Conservation (phyloP, 92 coral and sea anemone genomes). For the Paramuricea clavata region DNA sequence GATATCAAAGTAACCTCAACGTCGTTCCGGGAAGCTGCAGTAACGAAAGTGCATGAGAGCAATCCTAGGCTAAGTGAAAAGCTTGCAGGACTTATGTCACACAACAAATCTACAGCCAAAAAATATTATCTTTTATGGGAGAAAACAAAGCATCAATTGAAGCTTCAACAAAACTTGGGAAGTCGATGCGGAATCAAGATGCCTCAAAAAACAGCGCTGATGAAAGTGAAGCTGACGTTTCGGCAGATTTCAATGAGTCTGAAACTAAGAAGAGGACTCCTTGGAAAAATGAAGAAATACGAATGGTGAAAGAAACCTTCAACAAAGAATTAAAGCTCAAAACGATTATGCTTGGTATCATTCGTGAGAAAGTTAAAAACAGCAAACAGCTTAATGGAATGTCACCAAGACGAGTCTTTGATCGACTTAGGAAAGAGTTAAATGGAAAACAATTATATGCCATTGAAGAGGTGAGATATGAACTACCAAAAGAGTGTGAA, state of each 20-base stretch:
- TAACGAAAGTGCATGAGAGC: slow-evolving; percentile 57
- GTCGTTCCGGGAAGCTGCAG: slow-evolving; percentile 62
- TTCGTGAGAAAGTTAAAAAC: not conserved
- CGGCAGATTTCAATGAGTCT: not conserved
- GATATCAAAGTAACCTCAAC: slow-evolving; percentile 45
- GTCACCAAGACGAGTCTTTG: slow-evolving; percentile 48
- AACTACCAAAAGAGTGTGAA: not conserved
- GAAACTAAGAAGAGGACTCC: slow-evolving; percentile 8
- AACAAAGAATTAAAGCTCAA: slow-evolving; percentile 19
- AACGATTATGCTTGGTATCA: not conserved
- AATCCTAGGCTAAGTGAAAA: slow-evolving; percentile 49
- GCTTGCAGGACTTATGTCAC: slow-evolving; percentile 71
- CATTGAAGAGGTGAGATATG: not conserved
- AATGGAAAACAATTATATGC: not conserved
- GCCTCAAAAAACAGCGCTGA: not conserved
- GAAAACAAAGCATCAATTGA: slow-evolving; percentile 56
- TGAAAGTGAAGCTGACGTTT: not conserved
- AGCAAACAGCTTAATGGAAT: not conserved
- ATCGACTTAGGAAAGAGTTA: slow-evolving; percentile 22
- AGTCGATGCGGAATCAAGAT: not conserved
- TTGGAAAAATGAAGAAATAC: slow-evolving; percentile 24
- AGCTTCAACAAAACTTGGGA: slow-evolving; percentile 48
- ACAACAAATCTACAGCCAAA: slow-evolving; percentile 61
- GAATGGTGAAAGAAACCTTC: slow-evolving; percentile 14
- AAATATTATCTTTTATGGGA: slow-evolving; percentile 33